Base-by-base conservation (phyloP, 2,888 invertebrate genomes). In the Dascillus cervinus region DNA sequence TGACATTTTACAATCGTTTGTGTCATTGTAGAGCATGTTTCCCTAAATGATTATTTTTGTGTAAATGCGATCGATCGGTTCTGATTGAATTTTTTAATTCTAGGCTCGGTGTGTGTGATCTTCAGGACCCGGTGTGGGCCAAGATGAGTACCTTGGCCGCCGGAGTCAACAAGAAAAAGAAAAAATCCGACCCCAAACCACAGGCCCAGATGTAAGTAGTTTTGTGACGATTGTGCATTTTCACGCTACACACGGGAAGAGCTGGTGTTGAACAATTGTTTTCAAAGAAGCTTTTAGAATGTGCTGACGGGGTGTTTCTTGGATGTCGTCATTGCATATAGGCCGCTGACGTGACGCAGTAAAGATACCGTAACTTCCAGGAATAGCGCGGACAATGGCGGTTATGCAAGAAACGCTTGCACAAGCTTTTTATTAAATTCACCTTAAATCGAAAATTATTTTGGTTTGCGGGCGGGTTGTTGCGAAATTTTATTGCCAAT, bases 21-120 rank as follows among this genome's bases (percentile, higher is more conserved):
- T n/a, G n/a, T n/a, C n/a, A n/a, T n/a, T n/a, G n/a, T n/a, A n/a
- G n/a, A n/a, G n/a, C n/a, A n/a, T n/a, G n/a, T n/a, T n/a, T n/a
- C n/a, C n/a, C n/a, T n/a, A n/a, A n/a, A n/a, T n/a, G n/a, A n/a
- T n/a, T n/a, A n/a, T n/a, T n/a, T n/a, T n/a, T n/a, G n/a, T n/a
- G n/a, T n/a, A n/a, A n/a, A n/a, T n/a, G n/a, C n/a, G n/a, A n/a
- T n/a, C n/a, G n/a, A n/a, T n/a, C n/a, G n/a, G n/a, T n/a, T n/a
- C n/a, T 17, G 17, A 17, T 17, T 26, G 8, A 41, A 49, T 32
- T 49, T 49, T 43, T 47, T 47, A 56, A 43, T 81, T 79, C 50
- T 74, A 88, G 88, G 83, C 80, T 84, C 76, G 83, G 85, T 77
- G 84, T 86, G 76, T 82, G 84, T 83, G 86, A 87, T 73, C 77